Conservation (phyloP, 2,888 invertebrate species). For the Parascotia fuliginaria region DNA sequence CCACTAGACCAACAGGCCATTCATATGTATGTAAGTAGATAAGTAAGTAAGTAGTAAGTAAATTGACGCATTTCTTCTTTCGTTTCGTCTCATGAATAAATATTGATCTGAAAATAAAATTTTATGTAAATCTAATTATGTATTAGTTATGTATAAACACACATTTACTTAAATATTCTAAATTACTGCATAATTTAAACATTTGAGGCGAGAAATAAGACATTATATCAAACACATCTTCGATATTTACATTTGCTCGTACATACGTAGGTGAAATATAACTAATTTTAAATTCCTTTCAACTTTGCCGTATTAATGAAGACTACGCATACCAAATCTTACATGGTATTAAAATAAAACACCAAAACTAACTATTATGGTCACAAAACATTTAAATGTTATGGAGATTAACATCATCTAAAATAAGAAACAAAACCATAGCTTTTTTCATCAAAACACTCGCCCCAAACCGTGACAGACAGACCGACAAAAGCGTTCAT, state of each 20-base stretch:
- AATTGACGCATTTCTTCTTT: no score
- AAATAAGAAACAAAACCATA: slow-evolving; percentile 14
- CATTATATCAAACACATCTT: background rate
- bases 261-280: background rate
- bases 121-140: no score
- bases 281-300: background rate
- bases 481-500: slow-evolving; percentile 66
- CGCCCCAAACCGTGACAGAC: slow-evolving; percentile 56
- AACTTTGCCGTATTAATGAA: background rate
- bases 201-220: no score
- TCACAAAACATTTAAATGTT: slow-evolving; percentile 30
- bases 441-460: slow-evolving; percentile 30
- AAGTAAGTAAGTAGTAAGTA: no score
- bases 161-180: no score
- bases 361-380: slow-evolving; percentile 12
- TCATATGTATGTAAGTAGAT: no score
- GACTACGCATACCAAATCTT: slow-evolving; percentile 3
- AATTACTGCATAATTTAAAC: no score
- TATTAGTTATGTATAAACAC: no score
- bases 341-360: slow-evolving; percentile 19
- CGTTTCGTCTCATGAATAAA: no score
- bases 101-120: no score
- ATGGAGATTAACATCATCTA: slow-evolving; percentile 30
- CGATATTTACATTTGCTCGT: background rate
- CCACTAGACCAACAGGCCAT: no score